Evolutionary conservation across 1,140 invertebrate genomes (phyloP).

Genomic region (Brachionus manjavacas): DNA sequence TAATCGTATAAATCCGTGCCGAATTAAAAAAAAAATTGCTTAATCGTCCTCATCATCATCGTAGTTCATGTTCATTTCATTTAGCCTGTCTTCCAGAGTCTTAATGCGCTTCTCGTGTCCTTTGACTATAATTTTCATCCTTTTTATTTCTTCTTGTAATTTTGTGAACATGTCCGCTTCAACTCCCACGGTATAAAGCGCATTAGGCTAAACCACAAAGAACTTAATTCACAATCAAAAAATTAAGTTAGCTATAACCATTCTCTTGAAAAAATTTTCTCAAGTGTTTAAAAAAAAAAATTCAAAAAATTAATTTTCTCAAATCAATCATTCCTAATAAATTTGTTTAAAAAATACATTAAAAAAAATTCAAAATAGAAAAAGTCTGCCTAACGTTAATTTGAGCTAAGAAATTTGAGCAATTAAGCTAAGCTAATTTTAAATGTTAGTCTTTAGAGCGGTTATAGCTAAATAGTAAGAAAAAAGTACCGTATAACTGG

Average conservation of each 20-base stretch:
- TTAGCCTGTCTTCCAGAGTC: conserved; percentile 49
- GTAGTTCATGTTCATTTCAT: conserved; percentile 34
- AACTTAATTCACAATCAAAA: background rate
- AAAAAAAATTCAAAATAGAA: too few species aligned
- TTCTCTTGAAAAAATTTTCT: background rate
- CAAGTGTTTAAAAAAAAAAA: background rate
- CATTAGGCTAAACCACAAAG: background rate
- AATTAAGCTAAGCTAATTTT: background rate
- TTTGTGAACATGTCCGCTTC: conserved; percentile 42
- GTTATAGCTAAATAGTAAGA: background rate
- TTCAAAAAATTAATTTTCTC: background rate
- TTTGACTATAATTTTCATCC: conserved; percentile 58
- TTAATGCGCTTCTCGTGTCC: conserved; percentile 58
- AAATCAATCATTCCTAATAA: background rate
- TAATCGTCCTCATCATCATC: conserved; percentile 36
- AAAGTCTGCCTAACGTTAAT: too few species aligned
- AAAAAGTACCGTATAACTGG: background rate
- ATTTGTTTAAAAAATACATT: too few species aligned
- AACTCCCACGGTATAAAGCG: conserved; percentile 33
- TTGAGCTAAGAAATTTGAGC: background rate
- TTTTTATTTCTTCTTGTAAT: conserved; percentile 56
- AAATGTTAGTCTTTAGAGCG: background rate
- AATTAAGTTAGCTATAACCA: background rate
- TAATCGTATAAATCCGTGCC: background rate
- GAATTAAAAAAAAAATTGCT: background rate